Percentiles rank a stretch among this genome's conserved stretches.
phyloP scores from a whole-genome alignment of 2,113 vertebrate species.

The Tachuris rubrigastra region DNA sequence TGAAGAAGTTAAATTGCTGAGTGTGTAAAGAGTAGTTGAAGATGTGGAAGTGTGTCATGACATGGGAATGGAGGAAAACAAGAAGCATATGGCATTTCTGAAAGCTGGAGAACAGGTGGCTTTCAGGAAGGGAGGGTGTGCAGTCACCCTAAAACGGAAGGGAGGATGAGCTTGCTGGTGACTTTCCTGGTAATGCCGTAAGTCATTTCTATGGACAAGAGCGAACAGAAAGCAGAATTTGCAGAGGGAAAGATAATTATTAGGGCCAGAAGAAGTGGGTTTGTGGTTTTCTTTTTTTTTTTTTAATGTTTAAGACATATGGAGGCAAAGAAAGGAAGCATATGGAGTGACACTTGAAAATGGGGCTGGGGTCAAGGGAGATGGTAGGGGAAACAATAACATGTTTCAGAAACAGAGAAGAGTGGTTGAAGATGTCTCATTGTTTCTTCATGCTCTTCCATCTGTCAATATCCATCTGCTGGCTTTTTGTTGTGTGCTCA shows the following conservation, averaged over 20 bases:
- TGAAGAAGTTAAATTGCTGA: slow-evolving; percentile 24
- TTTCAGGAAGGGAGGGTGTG: slow-evolving; percentile 39
- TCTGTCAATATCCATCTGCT: slow-evolving; percentile 68
- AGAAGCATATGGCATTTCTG: background rate
- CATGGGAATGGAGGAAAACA: slow-evolving; percentile 44
- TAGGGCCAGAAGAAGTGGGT: background rate
- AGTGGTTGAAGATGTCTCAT: slow-evolving; percentile 53
- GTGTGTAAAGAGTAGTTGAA: background rate
- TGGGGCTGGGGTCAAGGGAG: slow-evolving; percentile 28
- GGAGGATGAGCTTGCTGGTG: background rate
- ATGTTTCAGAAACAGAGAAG: slow-evolving; percentile 41
- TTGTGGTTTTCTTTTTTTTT: background rate
- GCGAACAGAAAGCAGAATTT: background rate
- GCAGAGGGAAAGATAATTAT: background rate
- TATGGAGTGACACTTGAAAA: slow-evolving; percentile 50
- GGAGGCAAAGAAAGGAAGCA: slow-evolving; percentile 49
- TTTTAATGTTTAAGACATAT: slow-evolving; percentile 35
- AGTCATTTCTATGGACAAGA: background rate
- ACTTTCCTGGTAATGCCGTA: background rate
- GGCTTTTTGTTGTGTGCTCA: slow-evolving; percentile 54
- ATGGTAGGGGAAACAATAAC: slow-evolving; percentile 63
- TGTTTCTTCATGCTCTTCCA: slow-evolving; percentile 61
- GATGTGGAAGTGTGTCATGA: slow-evolving; percentile 45
- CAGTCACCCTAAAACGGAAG: background rate
- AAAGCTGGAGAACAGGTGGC: slow-evolving; percentile 47